phyloP scores from a whole-genome alignment of 2,797 vertebrate genomes.

The Columba guinea region DNA sequence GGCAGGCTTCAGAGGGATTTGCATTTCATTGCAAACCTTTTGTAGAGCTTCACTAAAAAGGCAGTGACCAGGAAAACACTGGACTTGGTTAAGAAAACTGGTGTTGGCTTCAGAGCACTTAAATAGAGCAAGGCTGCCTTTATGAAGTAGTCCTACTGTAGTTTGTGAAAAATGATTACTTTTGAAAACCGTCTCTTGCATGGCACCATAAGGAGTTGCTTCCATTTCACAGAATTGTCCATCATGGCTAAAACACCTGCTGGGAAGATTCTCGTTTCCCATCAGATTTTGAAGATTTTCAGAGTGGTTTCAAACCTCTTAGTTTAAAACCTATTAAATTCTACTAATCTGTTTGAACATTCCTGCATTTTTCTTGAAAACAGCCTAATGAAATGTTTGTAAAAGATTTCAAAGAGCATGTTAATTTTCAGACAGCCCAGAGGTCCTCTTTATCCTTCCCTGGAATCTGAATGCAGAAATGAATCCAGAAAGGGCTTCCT shows the following conservation, averaged over 20 bases:
- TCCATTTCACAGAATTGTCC: background rate
- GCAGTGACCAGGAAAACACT: background rate
- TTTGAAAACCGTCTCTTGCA: background rate
- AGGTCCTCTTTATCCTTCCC: background rate
- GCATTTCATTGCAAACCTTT: background rate
- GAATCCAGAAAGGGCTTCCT: background rate
- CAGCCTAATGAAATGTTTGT: background rate
- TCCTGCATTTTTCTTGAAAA: background rate
- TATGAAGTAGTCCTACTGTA: background rate
- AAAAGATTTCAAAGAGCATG: background rate
- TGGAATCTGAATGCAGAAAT: background rate
- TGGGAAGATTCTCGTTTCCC: background rate
- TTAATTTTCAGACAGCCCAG: background rate
- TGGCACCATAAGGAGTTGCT: background rate
- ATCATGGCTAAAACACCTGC: background rate
- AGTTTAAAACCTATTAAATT: background rate
- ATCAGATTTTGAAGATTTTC: background rate
- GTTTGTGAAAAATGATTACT: background rate
- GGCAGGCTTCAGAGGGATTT: conserved; percentile 53
- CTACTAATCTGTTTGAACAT: background rate
- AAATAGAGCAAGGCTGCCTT: background rate
- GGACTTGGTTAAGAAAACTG: background rate
- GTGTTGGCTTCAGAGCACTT: background rate
- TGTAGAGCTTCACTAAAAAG: background rate
- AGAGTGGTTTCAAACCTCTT: background rate